phyloP scores from a whole-genome alignment of 2,797 vertebrate species.

The Enteromius argenteus region DNA sequence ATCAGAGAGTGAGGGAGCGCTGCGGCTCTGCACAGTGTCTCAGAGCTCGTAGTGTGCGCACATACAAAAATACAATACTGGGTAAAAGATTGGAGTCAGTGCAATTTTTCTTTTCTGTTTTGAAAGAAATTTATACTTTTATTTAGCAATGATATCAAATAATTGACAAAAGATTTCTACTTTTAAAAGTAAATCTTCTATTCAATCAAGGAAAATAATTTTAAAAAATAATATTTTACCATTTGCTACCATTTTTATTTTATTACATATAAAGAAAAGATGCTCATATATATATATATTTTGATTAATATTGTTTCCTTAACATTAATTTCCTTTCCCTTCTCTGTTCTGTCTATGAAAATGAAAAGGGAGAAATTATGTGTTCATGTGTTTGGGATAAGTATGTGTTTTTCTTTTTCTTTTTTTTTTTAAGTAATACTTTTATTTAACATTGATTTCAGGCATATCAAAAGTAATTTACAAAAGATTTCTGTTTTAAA shows the following conservation, averaged over 20 bases:
- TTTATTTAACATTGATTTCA: background rate
- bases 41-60: background rate
- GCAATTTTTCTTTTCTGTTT: background rate
- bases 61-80: constrained; percentile 1
- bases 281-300: background rate
- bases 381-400: background rate
- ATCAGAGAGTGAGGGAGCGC: constrained; percentile 55
- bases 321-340: background rate
- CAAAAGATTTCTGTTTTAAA: too few relatives aligned
- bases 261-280: background rate
- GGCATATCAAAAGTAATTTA: too few relatives aligned
- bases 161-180: background rate
- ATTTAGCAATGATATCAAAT: background rate
- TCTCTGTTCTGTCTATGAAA: background rate
- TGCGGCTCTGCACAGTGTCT: constrained; percentile 62
- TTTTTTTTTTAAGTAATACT: background rate
- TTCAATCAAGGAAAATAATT: background rate
- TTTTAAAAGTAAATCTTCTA: background rate
- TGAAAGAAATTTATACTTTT: background rate
- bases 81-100: background rate
- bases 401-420: background rate
- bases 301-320: background rate
- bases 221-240: background rate
- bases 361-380: background rate
- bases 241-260: background rate